Conservation (phyloP, 1,140 invertebrate species). For the Ladona fulva region DNA sequence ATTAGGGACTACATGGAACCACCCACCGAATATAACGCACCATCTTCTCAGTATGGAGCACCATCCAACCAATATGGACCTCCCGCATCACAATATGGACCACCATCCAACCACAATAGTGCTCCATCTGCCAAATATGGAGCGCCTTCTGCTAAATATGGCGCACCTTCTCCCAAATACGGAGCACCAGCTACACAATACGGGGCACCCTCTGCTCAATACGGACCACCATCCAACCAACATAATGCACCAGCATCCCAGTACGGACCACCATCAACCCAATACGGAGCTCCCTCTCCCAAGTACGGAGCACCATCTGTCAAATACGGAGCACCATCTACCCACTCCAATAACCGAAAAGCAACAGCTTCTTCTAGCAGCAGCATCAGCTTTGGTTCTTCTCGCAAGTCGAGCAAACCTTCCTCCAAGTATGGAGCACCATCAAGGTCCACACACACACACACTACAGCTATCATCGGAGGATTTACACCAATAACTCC, state of each 20-base stretch:
- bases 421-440: background rate
- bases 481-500: too few relatives aligned
- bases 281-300: constrained; percentile 13
- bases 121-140: background rate
- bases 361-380: background rate
- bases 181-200: constrained; percentile 14
- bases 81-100: background rate
- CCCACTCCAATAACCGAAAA: background rate
- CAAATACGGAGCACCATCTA: background rate
- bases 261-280: constrained; percentile 11
- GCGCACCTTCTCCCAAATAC: background rate
- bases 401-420: background rate
- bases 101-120: background rate
- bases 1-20: background rate
- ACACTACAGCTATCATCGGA: constrained; percentile 24
- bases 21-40: constrained; percentile 19
- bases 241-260: background rate
- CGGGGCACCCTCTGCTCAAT: background rate
- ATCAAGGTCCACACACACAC: too few relatives aligned
- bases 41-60: constrained; percentile 31
- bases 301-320: constrained; percentile 14
- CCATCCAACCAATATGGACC: constrained; percentile 17
- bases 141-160: background rate
- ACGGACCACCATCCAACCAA: background rate
- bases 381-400: background rate